Conservation (phyloP, 2,797 vertebrate species). For the Apodemus agrarius region DNA sequence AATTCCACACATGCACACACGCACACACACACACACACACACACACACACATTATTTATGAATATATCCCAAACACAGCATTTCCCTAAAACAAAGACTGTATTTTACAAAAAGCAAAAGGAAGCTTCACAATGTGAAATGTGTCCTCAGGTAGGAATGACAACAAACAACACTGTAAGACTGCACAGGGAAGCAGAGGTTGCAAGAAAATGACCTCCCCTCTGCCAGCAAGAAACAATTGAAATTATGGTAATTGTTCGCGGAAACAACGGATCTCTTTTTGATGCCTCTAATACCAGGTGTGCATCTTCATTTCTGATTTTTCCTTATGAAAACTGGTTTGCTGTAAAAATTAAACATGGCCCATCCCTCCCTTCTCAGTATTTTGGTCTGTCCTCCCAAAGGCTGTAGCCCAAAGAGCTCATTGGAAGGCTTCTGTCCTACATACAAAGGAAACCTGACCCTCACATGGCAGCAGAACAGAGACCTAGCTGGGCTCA, state of each 20-base stretch:
- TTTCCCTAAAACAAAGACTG: conserved; percentile 51
- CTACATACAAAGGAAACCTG: not conserved
- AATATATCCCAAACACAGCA: not conserved
- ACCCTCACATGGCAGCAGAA: not conserved
- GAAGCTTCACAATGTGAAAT: not conserved
- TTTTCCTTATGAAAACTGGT: not conserved
- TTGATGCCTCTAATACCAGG: not conserved
- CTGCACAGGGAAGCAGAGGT: conserved; percentile 18
- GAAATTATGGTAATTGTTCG: conserved; percentile 47
- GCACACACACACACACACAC: not conserved
- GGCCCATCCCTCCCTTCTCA: not conserved
- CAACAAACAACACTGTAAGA: not conserved
- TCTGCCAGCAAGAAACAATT: conserved; percentile 53
- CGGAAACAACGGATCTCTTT: conserved; percentile 15
- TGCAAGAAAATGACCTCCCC: conserved; percentile 37
- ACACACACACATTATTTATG: too few relatives aligned
- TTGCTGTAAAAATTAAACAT: conserved; percentile 22
- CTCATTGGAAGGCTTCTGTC: conserved; percentile 30
- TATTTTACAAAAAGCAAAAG: conserved; percentile 15
- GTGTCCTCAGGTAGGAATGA: conserved; percentile 7
- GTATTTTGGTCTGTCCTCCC: conserved; percentile 23
- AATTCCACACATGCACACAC: conserved; percentile 4
- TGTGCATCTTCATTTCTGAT: not conserved
- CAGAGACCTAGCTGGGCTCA: not conserved
- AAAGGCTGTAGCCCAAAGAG: not conserved